Evolutionary conservation across 2,888 invertebrate species (phyloP).

Genomic region (Heliconius ethilla): DNA sequence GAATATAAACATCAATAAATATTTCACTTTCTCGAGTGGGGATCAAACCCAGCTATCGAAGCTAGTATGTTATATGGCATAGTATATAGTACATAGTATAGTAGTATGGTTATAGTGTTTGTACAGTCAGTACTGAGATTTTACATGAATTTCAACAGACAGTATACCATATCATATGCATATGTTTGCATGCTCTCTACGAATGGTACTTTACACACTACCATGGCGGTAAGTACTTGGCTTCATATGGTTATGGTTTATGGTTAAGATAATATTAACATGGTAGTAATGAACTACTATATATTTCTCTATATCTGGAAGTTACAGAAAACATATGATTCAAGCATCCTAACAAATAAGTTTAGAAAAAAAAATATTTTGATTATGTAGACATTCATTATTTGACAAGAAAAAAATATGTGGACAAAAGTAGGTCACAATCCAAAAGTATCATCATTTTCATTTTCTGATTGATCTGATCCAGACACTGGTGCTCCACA

Average conservation of each 20-base stretch:
- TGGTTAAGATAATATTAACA: background rate
- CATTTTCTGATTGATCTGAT: slow-evolving; percentile 52
- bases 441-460: slow-evolving; percentile 54
- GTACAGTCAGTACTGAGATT: background rate
- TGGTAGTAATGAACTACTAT: background rate
- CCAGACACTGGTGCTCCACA: slow-evolving; percentile 42
- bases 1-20: no score
- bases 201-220: background rate
- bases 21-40: no score
- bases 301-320: background rate
- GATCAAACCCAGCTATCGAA: no score
- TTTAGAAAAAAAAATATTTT: background rate
- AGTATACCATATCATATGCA: background rate
- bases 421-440: slow-evolving; percentile 38
- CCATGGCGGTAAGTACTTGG: background rate
- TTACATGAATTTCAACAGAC: background rate
- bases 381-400: background rate
- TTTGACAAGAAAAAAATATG: slow-evolving; percentile 9
- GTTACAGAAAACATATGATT: background rate
- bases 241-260: background rate
- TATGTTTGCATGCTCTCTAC: background rate
- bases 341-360: background rate
- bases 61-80: no score
- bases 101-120: background rate
- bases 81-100: no score